Evolutionary conservation across 2,888 invertebrate species (phyloP).

Genomic region (Hemithea aestivaria): DNA sequence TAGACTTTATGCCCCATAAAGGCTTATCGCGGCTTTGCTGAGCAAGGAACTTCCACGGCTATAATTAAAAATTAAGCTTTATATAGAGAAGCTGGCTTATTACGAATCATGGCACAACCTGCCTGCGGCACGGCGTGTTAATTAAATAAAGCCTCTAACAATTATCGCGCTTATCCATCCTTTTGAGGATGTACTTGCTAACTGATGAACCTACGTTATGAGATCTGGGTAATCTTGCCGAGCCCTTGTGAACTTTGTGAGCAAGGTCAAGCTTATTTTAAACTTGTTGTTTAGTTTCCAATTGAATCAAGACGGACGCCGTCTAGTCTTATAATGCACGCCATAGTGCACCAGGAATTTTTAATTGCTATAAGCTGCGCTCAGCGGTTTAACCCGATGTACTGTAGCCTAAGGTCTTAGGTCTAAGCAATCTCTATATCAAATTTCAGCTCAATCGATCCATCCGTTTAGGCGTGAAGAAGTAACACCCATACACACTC

Average conservation of each 20-base stretch:
- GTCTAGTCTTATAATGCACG: too few species aligned
- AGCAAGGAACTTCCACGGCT: conserved; percentile 1
- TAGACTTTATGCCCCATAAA: neutral
- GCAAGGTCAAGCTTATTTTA: neutral
- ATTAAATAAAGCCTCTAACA: conserved; percentile 42
- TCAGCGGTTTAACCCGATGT: too few species aligned
- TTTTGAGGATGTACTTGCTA: conserved; percentile 25
- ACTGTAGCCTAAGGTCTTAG: too few species aligned
- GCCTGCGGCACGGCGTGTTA: conserved; percentile 31
- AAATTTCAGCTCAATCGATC: too few species aligned
- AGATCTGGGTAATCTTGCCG: conserved; percentile 3
- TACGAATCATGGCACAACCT: conserved; percentile 26
- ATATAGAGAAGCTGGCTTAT: conserved; percentile 24
- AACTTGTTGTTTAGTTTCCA: too few species aligned
- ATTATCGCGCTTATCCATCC: conserved; percentile 40
- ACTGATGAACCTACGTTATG: conserved; percentile 7
- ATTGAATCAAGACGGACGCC: too few species aligned
- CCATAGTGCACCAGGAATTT: too few species aligned
- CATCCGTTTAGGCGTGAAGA: too few species aligned
- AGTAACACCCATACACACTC: too few species aligned
- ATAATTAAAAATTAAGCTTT: conserved; percentile 18
- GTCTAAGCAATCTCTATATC: too few species aligned
- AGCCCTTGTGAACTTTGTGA: conserved; percentile 1
- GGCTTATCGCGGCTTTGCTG: conserved; percentile 5
- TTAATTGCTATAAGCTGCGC: too few species aligned